Evolutionary conservation across 2,113 vertebrate genomes (phyloP), one percentile per base, ranked within the genome.

Genomic region (Malurus elegans): DNA sequence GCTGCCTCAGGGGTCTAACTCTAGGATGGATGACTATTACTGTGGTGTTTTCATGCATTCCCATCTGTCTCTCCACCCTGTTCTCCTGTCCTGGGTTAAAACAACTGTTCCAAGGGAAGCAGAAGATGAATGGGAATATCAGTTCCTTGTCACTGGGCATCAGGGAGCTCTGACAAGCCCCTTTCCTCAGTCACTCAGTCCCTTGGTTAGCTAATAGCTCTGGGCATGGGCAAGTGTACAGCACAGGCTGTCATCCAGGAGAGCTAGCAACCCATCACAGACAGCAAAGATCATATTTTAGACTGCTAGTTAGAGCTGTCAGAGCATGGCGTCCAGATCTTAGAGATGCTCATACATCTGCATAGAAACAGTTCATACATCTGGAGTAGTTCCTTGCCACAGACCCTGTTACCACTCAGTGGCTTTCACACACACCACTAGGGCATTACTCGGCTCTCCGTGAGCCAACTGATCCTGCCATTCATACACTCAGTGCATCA

Each of bases 381-480:
- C 79, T 88, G 74, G 88, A 88, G 26, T 6, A 75, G 61, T 8
- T 75, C 44, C 53, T 88, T 65, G 34, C 47, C 81, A 56, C 57
- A 92, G 58, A 74, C 26, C 7, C 29, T 38, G 29, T 84, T 72
- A 60, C 32, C 75, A 34, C 54, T 42, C 8, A 2, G 21, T 54
- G 86, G 71, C 54, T 88, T 79, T 75, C 62, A 88, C 48, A 48
- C 36, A 32, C 21, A 21, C 11, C 42, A 38, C 29, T 15, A 53
- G 6, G 2, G 2, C 32, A 6, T 48, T 53, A 61, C 7, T 50
- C 2, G 10, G 8, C 23, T 73, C 47, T 62, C 54, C 1, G 0
- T 56, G 57, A 48, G 6, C 2, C 61, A 51, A 2, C 7, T 6
- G 12, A 83, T 69, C 36, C 45, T 6, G 1, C 23, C 2, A 10